Percentiles rank a stretch among this genome's conserved stretches.
phyloP scores from a whole-genome alignment of 2,888 invertebrate genomes.

The Synanthedon andrenaeformis region DNA sequence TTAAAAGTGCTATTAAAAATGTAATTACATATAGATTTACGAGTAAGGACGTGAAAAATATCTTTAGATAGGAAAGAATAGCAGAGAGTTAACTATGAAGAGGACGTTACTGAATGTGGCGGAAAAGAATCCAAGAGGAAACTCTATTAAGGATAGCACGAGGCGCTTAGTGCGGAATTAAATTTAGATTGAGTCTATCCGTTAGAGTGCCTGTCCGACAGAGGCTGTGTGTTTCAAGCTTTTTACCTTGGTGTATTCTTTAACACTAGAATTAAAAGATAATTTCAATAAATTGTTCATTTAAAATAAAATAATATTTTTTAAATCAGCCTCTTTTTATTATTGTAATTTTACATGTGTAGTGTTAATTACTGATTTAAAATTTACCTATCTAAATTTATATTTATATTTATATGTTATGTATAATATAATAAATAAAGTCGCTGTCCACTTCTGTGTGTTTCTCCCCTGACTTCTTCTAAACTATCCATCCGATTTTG shows the following conservation, averaged over 20 bases:
- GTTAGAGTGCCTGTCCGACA: conserved; percentile 16
- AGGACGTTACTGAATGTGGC: conserved; percentile 20
- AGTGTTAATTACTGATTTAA: too few species aligned
- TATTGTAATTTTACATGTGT: too few species aligned
- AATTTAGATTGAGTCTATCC: conserved; percentile 45
- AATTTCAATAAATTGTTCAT: not conserved
- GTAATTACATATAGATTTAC: too few species aligned
- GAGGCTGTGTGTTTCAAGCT: not conserved
- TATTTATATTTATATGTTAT: too few species aligned
- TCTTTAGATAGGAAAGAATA: not conserved
- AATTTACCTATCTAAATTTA: too few species aligned
- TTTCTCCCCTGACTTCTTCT: too few species aligned
- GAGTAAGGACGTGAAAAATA: too few species aligned
- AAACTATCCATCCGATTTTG: too few species aligned
- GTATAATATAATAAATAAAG: conserved; percentile 1
- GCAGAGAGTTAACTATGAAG: not conserved
- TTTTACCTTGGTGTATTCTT: not conserved
- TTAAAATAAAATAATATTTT: not conserved
- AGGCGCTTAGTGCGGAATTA: conserved; percentile 34
- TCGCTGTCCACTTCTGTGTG: too few species aligned
- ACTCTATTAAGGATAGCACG: conserved; percentile 30
- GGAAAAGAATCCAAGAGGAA: conserved; percentile 37
- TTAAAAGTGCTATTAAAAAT: too few species aligned
- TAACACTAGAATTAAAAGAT: not conserved
- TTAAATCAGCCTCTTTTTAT: too few species aligned